Evolutionary conservation across 2,113 vertebrate species (phyloP), one percentile per base, ranked within the genome.

Genomic region (Nettapus auritus): DNA sequence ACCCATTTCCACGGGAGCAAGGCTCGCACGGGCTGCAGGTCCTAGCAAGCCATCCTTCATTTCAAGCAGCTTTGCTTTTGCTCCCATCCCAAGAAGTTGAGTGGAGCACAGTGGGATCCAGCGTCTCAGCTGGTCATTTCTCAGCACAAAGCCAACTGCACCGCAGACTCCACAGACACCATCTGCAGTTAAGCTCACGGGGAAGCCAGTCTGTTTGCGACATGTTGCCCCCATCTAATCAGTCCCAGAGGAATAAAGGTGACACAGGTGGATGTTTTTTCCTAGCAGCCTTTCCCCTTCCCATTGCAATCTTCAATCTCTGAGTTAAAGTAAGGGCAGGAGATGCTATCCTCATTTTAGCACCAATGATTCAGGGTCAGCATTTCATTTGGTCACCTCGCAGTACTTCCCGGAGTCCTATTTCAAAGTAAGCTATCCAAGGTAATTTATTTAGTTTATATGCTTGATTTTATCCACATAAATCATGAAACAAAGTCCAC

Each of bases 401-500:
- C 96, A 82, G 90, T 74, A 89, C 93, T 93, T 96, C 70, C 74
- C 5, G 0, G 90, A 82, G 90, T 95, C 63, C 86, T 91, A 74
- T 96, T 96, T 96, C 96, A 95, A 96, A 96, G 93, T 95, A 84
- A 94, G 80, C 83, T 62, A 84, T 92, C 93, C 92, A 80, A 94
- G 74, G 74, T 92, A 95, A 96, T 96, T 96, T 96, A 95, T 95
- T 94, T 94, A 67, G 88, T 92, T 95, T 96, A 89, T 89, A 80
- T 56, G 81, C 90, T 93, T 93, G 93, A 92, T 96, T 97, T 97
- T 95, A 95, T 90, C 92, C 95, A 92, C 86, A 96, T 95, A 97
- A 97, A 97, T 96, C 89, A 96, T 52, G 57, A 87, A 91, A 89
- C 55, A 70, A 93, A 82, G 81, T 97, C 96, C 78, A 87, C 11